These are phyloP conservation scores for Pachliopta kotzebuea DNA, from an alignment of 2,888 invertebrate genomes.

Conservation along the genomic window DNA sequence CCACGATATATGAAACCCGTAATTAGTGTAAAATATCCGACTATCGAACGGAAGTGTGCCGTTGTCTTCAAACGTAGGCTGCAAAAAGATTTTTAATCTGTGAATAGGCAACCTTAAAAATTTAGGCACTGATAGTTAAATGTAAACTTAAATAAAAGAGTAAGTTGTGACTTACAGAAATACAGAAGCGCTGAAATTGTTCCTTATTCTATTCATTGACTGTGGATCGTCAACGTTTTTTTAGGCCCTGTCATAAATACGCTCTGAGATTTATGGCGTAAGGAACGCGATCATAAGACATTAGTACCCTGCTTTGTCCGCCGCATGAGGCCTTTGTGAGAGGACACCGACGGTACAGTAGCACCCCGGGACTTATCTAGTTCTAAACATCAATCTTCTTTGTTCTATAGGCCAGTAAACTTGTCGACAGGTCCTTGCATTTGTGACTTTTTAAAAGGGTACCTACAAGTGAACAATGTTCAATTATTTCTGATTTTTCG, in stretches of 20 bases:
- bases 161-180: background rate
- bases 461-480: slow-evolving; percentile 18
- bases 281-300: slow-evolving; percentile 72
- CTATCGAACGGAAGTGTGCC: slow-evolving; percentile 57
- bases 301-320: slow-evolving; percentile 71
- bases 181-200: slow-evolving; percentile 33
- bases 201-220: slow-evolving; percentile 1
- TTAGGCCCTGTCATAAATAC: slow-evolving; percentile 42
- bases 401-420: slow-evolving; percentile 70
- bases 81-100: slow-evolving; percentile 7
- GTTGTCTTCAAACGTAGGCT: slow-evolving; percentile 29
- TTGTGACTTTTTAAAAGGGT: slow-evolving; percentile 31
- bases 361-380: slow-evolving; percentile 37
- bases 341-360: slow-evolving; percentile 46
- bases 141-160: background rate
- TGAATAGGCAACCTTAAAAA: background rate
- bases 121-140: background rate
- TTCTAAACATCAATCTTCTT: slow-evolving; percentile 36
- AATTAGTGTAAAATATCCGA: slow-evolving; percentile 75
- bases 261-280: slow-evolving; percentile 66
- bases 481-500: slow-evolving; percentile 6
- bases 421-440: slow-evolving; percentile 71
- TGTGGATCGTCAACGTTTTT: slow-evolving; percentile 12
- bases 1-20: slow-evolving; percentile 74
- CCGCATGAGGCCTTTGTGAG: slow-evolving; percentile 65